Conservation (phyloP, 2,113 vertebrate genomes). For the Periophthalmus modestus region DNA sequence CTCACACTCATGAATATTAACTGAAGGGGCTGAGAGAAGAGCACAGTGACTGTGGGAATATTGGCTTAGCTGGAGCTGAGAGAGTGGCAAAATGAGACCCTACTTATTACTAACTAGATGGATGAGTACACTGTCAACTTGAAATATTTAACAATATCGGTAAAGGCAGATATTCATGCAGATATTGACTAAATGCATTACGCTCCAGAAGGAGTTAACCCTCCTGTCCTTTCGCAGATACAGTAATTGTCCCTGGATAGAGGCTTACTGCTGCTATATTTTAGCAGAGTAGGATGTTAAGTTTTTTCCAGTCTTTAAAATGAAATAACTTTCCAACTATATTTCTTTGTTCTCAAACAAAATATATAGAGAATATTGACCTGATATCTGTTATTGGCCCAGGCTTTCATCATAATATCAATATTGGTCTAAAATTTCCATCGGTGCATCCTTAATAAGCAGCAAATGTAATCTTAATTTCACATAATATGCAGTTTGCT, state of each 20-base stretch:
- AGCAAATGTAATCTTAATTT: too few relatives aligned
- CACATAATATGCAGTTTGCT: too few relatives aligned
- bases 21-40: slow-evolving; percentile 1
- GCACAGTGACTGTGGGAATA: slow-evolving; percentile 20
- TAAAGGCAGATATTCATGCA: background rate
- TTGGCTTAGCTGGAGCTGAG: slow-evolving; percentile 29
- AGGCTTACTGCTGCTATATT: background rate
- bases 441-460: too few relatives aligned
- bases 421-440: too few relatives aligned
- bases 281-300: too few relatives aligned
- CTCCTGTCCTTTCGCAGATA: too few relatives aligned
- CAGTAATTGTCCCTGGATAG: too few relatives aligned
- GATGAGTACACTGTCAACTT: background rate
- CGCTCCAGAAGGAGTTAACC: too few relatives aligned
- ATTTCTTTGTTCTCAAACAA: background rate
- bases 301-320: background rate
- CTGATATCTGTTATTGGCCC: too few relatives aligned
- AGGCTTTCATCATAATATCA: too few relatives aligned
- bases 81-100: background rate
- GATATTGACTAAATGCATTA: background rate
- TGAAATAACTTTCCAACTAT: background rate
- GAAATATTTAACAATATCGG: background rate
- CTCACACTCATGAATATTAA: slow-evolving; percentile 11
- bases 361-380: too few relatives aligned
- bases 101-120: background rate